Conservation (phyloP, 2,113 vertebrate species). For the Grammomys surdaster region DNA sequence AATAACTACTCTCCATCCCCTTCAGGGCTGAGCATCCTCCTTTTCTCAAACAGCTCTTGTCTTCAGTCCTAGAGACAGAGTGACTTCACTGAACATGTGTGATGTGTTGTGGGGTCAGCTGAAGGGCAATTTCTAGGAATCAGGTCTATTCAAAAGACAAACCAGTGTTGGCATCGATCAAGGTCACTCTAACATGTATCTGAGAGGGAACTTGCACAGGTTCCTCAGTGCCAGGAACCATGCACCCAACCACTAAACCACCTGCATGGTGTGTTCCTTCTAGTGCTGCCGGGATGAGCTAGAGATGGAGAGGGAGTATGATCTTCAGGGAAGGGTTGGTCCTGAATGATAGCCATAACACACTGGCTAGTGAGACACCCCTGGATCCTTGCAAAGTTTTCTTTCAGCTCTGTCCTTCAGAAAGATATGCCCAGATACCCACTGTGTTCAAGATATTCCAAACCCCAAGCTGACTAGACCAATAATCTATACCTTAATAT, state of each 20-base stretch:
- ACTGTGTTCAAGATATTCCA: neutral
- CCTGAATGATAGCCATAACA: slow-evolving; percentile 3
- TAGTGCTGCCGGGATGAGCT: neutral
- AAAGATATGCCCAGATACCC: neutral
- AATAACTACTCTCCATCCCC: neutral
- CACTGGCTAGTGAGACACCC: neutral
- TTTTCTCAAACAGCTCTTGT: neutral
- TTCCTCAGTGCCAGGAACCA: neutral
- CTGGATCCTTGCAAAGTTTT: neutral
- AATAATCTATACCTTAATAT: neutral
- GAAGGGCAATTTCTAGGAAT: slow-evolving; percentile 60
- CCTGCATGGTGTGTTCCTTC: neutral
- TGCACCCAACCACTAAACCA: neutral
- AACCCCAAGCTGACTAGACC: neutral
- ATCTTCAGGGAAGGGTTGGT: neutral
- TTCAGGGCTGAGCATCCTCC: neutral
- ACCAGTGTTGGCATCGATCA: slow-evolving; percentile 3
- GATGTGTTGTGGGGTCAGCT: neutral
- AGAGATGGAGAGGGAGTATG: neutral
- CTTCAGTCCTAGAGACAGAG: neutral
- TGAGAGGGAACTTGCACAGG: neutral
- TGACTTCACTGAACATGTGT: slow-evolving; percentile 37
- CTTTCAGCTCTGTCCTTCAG: neutral
- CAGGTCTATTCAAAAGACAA: neutral
- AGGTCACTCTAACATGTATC: slow-evolving; percentile 44